These are phyloP conservation scores for Pterois miles DNA, from an alignment of 2,797 vertebrate species.

Conservation along the genomic window DNA sequence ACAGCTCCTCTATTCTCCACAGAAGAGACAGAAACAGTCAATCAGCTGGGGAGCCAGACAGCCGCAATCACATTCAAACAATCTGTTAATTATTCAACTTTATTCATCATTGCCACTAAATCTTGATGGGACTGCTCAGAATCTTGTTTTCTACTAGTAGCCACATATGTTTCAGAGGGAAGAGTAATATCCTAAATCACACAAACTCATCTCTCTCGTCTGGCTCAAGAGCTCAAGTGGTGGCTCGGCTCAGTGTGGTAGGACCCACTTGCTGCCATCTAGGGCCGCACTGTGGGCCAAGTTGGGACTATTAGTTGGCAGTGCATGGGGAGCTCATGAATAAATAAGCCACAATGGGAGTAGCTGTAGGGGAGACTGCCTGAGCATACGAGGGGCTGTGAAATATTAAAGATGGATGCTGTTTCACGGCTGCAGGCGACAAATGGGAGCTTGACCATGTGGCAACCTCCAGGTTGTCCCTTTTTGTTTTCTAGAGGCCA, in stretches of 20 bases:
- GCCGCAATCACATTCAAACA: slow-evolving; percentile 67
- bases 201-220: slow-evolving; percentile 23
- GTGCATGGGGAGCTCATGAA: slow-evolving; percentile 57
- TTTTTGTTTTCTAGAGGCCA: slow-evolving; percentile 17
- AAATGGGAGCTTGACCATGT: slow-evolving; percentile 54
- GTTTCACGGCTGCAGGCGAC: slow-evolving; percentile 62
- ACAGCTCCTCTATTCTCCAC: slow-evolving; percentile 29
- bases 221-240: slow-evolving; percentile 30
- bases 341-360: slow-evolving; percentile 62
- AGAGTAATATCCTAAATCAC: slow-evolving; percentile 48
- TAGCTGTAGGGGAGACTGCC: slow-evolving; percentile 67
- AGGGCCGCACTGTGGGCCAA: slow-evolving; percentile 41
- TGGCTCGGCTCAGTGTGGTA: slow-evolving; percentile 18
- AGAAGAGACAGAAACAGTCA: slow-evolving; percentile 44
- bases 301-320: slow-evolving; percentile 53
- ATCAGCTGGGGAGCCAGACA: slow-evolving; percentile 56
- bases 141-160: slow-evolving; percentile 35
- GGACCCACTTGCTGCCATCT: slow-evolving; percentile 46
- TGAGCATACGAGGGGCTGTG: slow-evolving; percentile 75
- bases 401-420: slow-evolving; percentile 80
- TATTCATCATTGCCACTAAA: slow-evolving; percentile 41
- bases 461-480: slow-evolving; percentile 32
- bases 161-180: slow-evolving; percentile 26
- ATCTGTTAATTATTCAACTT: slow-evolving; percentile 67
- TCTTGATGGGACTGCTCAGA: slow-evolving; percentile 45